Percentiles rank a stretch among this genome's conserved stretches.
Conservation (phyloP, 1,140 invertebrate species). For the Papilio polytes region DNA sequence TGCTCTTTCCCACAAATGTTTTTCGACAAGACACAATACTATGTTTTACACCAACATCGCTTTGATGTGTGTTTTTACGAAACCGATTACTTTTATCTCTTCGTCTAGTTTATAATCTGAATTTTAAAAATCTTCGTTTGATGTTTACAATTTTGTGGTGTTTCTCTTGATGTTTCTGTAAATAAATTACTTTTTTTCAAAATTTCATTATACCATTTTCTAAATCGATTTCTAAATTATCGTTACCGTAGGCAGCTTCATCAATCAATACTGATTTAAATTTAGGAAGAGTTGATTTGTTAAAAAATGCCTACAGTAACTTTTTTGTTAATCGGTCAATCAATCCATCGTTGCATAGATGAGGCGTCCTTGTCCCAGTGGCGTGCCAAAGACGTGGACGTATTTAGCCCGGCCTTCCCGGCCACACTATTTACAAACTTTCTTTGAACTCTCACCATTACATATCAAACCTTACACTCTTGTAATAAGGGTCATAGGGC, state of each 20-base stretch:
- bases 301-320: conserved; percentile 31
- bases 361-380: conserved; percentile 79
- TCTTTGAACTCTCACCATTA: conserved; percentile 57
- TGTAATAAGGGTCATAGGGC: conserved; percentile 45
- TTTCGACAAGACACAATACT: conserved; percentile 14
- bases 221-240: background rate
- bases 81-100: background rate
- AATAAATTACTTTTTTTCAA: conserved; percentile 27
- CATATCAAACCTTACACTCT: conserved; percentile 60
- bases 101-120: background rate
- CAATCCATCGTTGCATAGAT: conserved; percentile 76
- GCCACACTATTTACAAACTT: conserved; percentile 65
- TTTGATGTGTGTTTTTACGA: conserved; percentile 1
- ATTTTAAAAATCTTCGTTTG: background rate
- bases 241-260: background rate
- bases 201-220: background rate
- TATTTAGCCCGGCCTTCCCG: conserved; percentile 73
- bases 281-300: background rate
- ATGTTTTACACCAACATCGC: background rate
- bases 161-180: conserved; percentile 19
- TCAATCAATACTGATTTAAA: background rate
- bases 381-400: conserved; percentile 75
- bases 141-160: background rate
- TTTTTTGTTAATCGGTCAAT: conserved; percentile 77
- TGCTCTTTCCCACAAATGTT: conserved; percentile 12